Conservation (phyloP, 2,797 vertebrate species). For the Gobio occitaniae region DNA sequence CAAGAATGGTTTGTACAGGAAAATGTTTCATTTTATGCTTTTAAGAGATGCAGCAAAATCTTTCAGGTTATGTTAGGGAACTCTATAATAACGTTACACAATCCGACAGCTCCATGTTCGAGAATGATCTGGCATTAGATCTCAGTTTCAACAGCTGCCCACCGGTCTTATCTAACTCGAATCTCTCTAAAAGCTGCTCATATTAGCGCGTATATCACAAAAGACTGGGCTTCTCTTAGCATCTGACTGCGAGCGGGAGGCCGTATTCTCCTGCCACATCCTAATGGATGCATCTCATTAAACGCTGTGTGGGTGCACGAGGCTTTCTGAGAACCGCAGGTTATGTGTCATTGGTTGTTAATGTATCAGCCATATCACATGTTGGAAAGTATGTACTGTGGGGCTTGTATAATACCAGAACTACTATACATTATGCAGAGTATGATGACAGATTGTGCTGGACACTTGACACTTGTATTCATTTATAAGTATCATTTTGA, state of each 20-base stretch:
- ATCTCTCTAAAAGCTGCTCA: conserved; percentile 42
- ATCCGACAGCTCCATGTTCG: neutral
- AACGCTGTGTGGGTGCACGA: conserved; percentile 65
- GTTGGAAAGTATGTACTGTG: conserved; percentile 27
- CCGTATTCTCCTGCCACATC: conserved; percentile 48
- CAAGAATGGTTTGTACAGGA: neutral
- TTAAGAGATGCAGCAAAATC: neutral
- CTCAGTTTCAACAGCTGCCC: conserved; percentile 16
- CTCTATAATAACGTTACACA: conserved; percentile 14
- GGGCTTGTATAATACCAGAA: neutral
- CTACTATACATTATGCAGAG: conserved; percentile 5
- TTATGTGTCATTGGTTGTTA: conserved; percentile 53
- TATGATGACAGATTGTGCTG: neutral
- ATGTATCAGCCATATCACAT: conserved; percentile 18
- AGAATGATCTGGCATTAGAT: conserved; percentile 20
- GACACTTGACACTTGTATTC: neutral
- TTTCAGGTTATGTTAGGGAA: neutral
- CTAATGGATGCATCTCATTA: conserved; percentile 72
- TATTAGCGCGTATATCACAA: conserved; percentile 35
- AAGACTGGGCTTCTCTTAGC: conserved; percentile 14
- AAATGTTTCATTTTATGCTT: neutral
- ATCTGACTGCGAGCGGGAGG: conserved; percentile 31
- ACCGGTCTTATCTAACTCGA: conserved; percentile 14
- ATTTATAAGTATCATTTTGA: neutral
- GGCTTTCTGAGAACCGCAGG: conserved; percentile 54